A percentile compares a stretch with the other conserved stretches of the same genome.
phyloP scores from a whole-genome alignment of 2,113 vertebrate genomes.

The Sturnus vulgaris region DNA sequence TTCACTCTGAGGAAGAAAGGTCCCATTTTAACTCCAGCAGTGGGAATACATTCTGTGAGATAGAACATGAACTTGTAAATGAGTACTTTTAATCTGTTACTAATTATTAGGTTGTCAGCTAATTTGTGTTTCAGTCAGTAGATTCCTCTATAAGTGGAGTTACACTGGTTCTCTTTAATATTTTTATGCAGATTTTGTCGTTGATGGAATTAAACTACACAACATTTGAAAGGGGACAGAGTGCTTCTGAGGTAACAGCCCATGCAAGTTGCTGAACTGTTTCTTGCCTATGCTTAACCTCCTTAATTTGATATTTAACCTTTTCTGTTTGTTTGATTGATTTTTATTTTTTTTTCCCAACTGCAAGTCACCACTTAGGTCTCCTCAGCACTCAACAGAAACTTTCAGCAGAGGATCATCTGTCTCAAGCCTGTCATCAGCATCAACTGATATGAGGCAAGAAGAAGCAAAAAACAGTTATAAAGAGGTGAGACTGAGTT shows the following conservation, averaged over 20 bases:
- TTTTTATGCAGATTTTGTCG: constrained; percentile 79
- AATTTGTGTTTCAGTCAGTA: neutral
- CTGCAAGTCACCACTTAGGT: constrained; percentile 73
- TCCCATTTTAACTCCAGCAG: neutral
- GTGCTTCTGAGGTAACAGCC: constrained; percentile 73
- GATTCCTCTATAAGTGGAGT: neutral
- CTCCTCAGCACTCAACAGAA: constrained; percentile 75
- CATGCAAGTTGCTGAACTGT: neutral
- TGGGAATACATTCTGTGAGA: neutral
- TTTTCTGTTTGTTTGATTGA: neutral
- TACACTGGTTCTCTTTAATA: neutral
- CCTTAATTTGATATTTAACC: neutral
- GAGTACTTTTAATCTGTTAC: neutral
- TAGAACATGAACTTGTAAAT: neutral
- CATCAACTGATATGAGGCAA: constrained; percentile 65
- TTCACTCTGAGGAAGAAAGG: neutral
- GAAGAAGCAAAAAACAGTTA: constrained; percentile 76
- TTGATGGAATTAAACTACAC: constrained; percentile 80
- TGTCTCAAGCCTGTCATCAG: constrained; percentile 83
- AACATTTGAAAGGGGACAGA: constrained; percentile 67
- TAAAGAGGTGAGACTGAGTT: constrained; percentile 82
- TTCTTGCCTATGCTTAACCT: neutral
- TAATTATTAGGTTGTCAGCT: neutral
- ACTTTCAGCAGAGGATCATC: constrained; percentile 85
- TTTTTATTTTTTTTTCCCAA: neutral